A percentile compares a stretch with the other conserved stretches of the same genome.
Evolutionary conservation across 2,888 invertebrate genomes (phyloP).

Genomic region (Aphelenchoides bicaudatus): DNA sequence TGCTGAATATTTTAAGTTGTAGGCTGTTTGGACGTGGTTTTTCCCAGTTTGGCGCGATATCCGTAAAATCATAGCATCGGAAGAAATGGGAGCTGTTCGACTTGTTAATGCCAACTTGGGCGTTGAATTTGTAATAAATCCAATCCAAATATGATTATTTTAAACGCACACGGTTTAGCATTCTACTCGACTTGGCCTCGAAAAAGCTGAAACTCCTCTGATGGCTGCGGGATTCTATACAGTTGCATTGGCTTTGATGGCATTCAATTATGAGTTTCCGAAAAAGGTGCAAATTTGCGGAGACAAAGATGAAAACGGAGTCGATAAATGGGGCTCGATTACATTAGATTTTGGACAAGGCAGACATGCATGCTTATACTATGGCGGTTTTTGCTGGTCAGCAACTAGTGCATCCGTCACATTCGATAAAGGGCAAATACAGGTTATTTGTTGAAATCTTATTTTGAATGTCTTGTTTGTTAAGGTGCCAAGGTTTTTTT

Average conservation of each 20-base stretch:
- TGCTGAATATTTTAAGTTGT: neutral
- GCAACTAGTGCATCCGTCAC: slow-evolving; percentile 14
- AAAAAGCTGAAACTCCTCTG: slow-evolving; percentile 21
- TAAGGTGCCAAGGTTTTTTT: too few relatives aligned
- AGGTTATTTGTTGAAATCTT: too few relatives aligned
- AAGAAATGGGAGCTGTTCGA: slow-evolving; percentile 16
- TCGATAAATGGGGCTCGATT: slow-evolving; percentile 32
- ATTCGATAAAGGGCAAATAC: slow-evolving; percentile 30
- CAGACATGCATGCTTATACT: slow-evolving; percentile 28
- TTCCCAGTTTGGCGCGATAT: slow-evolving; percentile 29
- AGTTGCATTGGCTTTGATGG: slow-evolving; percentile 23
- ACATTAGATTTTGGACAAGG: slow-evolving; percentile 25
- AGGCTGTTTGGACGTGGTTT: slow-evolving; percentile 35
- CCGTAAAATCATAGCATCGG: neutral
- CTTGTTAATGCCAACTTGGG: slow-evolving; percentile 20
- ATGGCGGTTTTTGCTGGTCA: slow-evolving; percentile 14
- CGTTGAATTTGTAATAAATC: slow-evolving; percentile 1
- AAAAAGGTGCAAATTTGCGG: slow-evolving; percentile 25
- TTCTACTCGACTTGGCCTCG: slow-evolving; percentile 1
- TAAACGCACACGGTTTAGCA: neutral
- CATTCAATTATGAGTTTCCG: slow-evolving; percentile 32
- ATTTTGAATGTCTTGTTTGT: too few relatives aligned
- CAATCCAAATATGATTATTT: neutral
- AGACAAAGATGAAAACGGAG: slow-evolving; percentile 23
- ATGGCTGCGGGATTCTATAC: slow-evolving; percentile 33